Percentiles rank a stretch among this genome's conserved stretches.
phyloP scores from a whole-genome alignment of 2,113 vertebrate genomes.

The Aplodontia rufa region DNA sequence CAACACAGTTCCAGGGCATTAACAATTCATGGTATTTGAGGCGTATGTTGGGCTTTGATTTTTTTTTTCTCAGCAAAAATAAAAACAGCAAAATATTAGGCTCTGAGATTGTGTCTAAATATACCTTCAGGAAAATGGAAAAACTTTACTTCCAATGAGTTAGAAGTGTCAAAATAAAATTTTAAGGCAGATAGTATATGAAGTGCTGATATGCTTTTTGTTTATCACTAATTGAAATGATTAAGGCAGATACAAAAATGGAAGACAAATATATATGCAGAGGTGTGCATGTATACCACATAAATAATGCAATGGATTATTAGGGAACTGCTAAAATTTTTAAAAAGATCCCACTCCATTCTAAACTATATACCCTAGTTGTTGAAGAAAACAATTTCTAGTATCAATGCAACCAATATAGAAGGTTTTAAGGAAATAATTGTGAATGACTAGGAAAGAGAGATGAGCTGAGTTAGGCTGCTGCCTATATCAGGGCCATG shows the following conservation, averaged over 20 bases:
- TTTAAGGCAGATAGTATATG: not conserved
- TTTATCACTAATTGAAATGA: not conserved
- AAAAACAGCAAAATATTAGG: not conserved
- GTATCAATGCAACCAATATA: not conserved
- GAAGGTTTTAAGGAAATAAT: not conserved
- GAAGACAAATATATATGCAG: not conserved
- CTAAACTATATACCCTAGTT: not conserved
- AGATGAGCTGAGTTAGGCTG: not conserved
- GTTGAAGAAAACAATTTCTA: not conserved
- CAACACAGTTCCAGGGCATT: not conserved
- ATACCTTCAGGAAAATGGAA: not conserved
- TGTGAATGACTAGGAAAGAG: not conserved
- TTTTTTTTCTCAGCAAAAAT: slow-evolving; percentile 14
- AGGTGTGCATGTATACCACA: not conserved
- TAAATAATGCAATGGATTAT: not conserved
- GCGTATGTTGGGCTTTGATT: not conserved
- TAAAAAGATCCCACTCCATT: not conserved
- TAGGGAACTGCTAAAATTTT: not conserved
- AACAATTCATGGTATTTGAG: not conserved
- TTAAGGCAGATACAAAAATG: not conserved
- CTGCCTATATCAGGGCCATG: not conserved
- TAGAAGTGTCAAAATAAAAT: slow-evolving; percentile 20
- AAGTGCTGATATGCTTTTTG: not conserved
- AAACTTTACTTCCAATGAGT: not conserved
- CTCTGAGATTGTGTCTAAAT: not conserved